These are phyloP conservation scores for Trididemnum miniatum DNA, from an alignment of 23 tunicate genomes.

Conservation along the genomic window DNA sequence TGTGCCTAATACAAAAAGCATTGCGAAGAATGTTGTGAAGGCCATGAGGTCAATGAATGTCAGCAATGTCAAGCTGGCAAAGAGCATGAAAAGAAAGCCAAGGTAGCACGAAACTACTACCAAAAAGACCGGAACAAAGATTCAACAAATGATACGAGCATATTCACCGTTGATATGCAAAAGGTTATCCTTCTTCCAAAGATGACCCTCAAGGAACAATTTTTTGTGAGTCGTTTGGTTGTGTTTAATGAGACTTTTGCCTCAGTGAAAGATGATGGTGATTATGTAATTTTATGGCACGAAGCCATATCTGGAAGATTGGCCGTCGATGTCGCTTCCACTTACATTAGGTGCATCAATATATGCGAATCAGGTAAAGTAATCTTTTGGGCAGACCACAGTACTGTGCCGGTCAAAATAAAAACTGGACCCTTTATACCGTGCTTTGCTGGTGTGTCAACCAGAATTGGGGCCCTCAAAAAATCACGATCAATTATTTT, in stretches of 20 bases:
- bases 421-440: constrained; percentile 24
- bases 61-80: not conserved
- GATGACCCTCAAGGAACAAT: constrained; percentile 1
- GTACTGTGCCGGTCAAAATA: constrained; percentile 25
- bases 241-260: constrained; percentile 23
- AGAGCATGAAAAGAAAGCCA: not conserved
- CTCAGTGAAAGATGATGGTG: not conserved
- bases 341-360: constrained; percentile 11
- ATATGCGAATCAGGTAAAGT: not conserved
- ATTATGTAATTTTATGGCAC: constrained; percentile 12
- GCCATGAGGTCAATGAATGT: not conserved
- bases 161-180: constrained; percentile 12
- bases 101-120: not conserved
- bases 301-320: constrained; percentile 10
- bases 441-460: constrained; percentile 19
- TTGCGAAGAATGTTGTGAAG: not conserved
- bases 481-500: not conserved
- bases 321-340: constrained; percentile 22
- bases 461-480: constrained; percentile 9
- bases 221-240: not conserved
- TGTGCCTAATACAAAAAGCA: not conserved
- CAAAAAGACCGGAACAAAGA: constrained; percentile 12
- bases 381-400: constrained; percentile 32
- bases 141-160: constrained; percentile 13
- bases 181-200: constrained; percentile 20